phyloP scores from a whole-genome alignment of 2,113 vertebrate species.

The Lophochroa leadbeateri region DNA sequence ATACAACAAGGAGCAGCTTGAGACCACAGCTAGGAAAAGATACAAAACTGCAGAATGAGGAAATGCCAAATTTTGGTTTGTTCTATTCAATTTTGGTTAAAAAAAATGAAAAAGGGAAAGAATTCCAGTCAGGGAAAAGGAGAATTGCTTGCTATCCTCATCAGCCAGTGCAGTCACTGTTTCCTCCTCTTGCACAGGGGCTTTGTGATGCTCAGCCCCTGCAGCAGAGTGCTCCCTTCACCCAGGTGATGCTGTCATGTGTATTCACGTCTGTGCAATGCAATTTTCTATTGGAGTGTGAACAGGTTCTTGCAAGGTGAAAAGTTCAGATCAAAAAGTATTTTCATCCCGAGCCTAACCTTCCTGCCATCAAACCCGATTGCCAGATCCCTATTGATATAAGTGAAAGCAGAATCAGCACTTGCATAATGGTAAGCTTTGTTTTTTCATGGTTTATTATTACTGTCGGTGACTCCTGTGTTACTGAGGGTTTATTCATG shows the following conservation, averaged over 20 bases:
- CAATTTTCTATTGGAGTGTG: neutral
- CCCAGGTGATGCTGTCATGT: rapidly evolving
- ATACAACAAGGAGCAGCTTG: neutral
- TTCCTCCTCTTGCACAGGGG: neutral
- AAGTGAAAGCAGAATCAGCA: neutral
- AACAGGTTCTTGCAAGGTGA: neutral
- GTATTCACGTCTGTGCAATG: rapidly evolving
- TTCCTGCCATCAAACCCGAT: neutral
- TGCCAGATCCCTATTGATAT: neutral
- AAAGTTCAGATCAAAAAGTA: neutral
- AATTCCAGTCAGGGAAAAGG: neutral
- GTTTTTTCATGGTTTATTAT: neutral
- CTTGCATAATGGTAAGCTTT: neutral
- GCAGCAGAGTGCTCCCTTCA: neutral
- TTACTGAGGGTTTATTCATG: neutral
- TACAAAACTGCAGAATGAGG: rapidly evolving
- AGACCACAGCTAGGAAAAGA: neutral
- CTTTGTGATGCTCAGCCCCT: neutral
- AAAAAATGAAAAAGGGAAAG: neutral
- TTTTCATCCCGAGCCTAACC: neutral
- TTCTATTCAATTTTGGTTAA: neutral
- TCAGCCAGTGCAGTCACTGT: rapidly evolving
- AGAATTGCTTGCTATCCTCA: neutral
- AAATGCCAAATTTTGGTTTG: neutral
- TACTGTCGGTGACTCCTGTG: neutral